Percentiles rank a stretch among this genome's conserved stretches.
phyloP scores from a whole-genome alignment of 2,113 vertebrate species.

The Natator depressus region DNA sequence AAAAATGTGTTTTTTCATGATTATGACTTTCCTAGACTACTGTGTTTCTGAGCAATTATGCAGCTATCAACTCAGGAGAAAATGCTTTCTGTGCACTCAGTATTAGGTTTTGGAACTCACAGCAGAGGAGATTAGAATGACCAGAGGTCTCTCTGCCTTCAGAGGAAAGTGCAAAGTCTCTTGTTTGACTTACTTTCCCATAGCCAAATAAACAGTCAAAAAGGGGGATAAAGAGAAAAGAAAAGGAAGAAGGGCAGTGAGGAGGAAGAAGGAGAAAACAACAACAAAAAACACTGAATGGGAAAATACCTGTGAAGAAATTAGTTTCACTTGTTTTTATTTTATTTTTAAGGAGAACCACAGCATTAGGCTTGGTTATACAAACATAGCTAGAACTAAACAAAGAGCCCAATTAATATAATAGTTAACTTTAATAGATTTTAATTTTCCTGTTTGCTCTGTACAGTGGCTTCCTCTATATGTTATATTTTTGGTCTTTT shows the following conservation, averaged over 20 bases:
- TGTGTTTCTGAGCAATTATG: slow-evolving; percentile 42
- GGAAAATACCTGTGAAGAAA: neutral
- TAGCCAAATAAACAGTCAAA: neutral
- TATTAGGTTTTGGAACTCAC: neutral
- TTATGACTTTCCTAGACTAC: slow-evolving; percentile 3
- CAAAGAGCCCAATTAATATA: neutral
- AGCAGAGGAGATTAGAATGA: neutral
- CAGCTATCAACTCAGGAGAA: neutral
- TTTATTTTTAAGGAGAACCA: neutral
- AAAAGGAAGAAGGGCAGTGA: neutral
- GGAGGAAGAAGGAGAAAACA: neutral
- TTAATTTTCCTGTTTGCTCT: neutral
- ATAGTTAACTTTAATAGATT: neutral
- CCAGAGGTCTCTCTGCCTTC: neutral
- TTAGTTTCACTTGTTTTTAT: neutral
- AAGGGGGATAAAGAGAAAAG: neutral
- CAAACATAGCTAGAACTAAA: slow-evolving; percentile 22
- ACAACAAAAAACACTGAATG: neutral
- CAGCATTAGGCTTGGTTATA: neutral
- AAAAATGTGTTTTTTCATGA: slow-evolving; percentile 19
- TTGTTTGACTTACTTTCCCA: neutral
- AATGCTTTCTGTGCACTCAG: neutral
- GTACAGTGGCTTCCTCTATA: neutral
- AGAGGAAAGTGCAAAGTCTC: neutral
- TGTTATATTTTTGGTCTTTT: neutral